Evolutionary conservation across 2,797 vertebrate species (phyloP), one percentile per base, ranked within the genome.

Genomic region (Anolis apletophallus): DNA sequence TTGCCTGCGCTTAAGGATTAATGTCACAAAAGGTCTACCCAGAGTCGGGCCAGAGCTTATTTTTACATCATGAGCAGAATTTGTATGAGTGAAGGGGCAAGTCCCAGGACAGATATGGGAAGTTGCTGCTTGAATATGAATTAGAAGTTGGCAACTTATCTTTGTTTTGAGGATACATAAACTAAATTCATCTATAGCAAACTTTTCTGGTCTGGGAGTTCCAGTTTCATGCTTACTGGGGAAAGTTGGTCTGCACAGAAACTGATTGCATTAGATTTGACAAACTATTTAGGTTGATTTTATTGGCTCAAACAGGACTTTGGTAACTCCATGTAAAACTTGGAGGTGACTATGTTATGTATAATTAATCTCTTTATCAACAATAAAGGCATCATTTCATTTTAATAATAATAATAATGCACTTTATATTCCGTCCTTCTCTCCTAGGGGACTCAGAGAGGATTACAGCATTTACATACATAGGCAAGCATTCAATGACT

Each of bases 11-110:
- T 75, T 81, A 80, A 81, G n/a, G 26, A 34, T 67, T 55, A 71
- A 80, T 86, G 85, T 54, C 78, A 86, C 55, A 73, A 59, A 80
- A 64, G 32, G n/a, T n/a, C 85, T 74, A 8, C 32, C 55, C 26
- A 74, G 50, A 52, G 19, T 68, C 16, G 64, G 26, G 3, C 3
- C 23, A 67, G 29, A 36, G 19, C 2, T 36, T 46, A 19, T 55
- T 50, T 80, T 50, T n/a, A 26, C 55, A 67, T 54, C n/a, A 54
- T 54, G n/a, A 67, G n/a, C n/a, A 74, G 69, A 36, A 67, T 67
- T 52, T 54, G 21, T 29, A 80, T 13, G 2, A 64, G 21, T 72
- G 19, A 73, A 54, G 40, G 29, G 40, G 29, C 80, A 52, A 19
- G 50, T 26, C 9, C 77, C 12, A 74, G 26, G n/a, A 13, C 9